phyloP scores from a whole-genome alignment of 2,113 vertebrate species.

The Athene cunicularia region DNA sequence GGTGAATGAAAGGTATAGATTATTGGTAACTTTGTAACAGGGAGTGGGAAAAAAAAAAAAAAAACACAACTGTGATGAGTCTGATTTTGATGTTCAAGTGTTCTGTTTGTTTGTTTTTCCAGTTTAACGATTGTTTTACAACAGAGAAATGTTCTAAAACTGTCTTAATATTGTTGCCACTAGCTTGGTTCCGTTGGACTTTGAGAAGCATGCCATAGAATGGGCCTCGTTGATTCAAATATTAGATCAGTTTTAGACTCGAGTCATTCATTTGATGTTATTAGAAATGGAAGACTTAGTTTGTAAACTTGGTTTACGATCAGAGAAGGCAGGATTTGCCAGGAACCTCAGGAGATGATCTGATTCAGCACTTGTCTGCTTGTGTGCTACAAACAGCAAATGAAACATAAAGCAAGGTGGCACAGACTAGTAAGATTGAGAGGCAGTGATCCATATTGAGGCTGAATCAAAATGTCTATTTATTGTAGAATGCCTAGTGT shows the following conservation, averaged over 20 bases:
- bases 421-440: accelerated
- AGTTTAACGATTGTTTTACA: neutral
- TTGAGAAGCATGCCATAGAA: neutral
- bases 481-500: neutral
- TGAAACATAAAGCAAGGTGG: neutral
- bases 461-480: neutral
- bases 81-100: constrained; percentile 1
- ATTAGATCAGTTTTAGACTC: neutral
- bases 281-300: neutral
- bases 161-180: neutral
- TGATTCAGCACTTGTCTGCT: neutral
- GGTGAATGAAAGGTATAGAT: constrained; percentile 11
- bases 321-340: neutral
- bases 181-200: accelerated
- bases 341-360: neutral
- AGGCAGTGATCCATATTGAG: neutral
- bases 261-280: neutral
- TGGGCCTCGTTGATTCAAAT: neutral
- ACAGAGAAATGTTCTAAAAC: neutral
- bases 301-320: neutral
- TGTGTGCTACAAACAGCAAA: neutral
- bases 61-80: constrained; percentile 7
- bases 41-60: neutral
- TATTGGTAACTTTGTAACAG: constrained; percentile 49
- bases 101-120: neutral